Base-by-base conservation (phyloP, 2,797 vertebrate genomes). In the Amniataba percoides region DNA sequence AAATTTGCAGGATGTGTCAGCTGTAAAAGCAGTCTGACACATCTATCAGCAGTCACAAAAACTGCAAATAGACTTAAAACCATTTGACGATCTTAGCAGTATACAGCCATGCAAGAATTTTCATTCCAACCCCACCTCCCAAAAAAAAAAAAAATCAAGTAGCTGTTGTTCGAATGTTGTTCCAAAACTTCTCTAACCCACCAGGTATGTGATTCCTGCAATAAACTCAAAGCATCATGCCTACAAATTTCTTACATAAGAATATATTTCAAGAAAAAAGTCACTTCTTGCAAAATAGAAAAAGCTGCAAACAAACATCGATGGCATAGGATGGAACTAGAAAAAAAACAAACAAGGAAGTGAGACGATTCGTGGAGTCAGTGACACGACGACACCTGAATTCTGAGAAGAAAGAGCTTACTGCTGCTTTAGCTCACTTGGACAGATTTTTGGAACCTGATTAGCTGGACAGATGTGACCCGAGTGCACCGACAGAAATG, bases 291-390 rank as follows among this genome's bases (percentile, higher is more conserved):
- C 1, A 25, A 9, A 55, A 55, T 55, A 18, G n/a, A 27, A 55
- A 55, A 18, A 27, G 11, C 9, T 42, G 34, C 80, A 42, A 68
- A 23, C 70, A 46, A 83, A 59, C 45, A 36, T 6, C 10, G 3
- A 23, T 75, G 63, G 74, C 49, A 64, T 45, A 72, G 52, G 23
- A 53, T 19, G 42, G 27, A 71, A 80, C 25, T 71, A 27, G 4
- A 27, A 27, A 46, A 63, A 71, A 51, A 53, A 56, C 55, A 72
- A 66, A 88, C 74, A 61, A 74, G 84, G 80, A 72, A 56, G 51
- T 71, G 36, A 77, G 18, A 65, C 36, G 27, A 25, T 0, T 46
- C 60, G 36, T 2, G 34, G 19, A 14, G 1, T 11, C 13, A n/a
- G 12, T 43, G 19, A 10, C 43, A 67, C 25, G 49, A 60, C 48